A percentile compares a stretch with the other conserved stretches of the same genome.
These are phyloP conservation scores for Drymodes brunneopygia DNA, from an alignment of 2,113 vertebrate species.

Conservation along the genomic window DNA sequence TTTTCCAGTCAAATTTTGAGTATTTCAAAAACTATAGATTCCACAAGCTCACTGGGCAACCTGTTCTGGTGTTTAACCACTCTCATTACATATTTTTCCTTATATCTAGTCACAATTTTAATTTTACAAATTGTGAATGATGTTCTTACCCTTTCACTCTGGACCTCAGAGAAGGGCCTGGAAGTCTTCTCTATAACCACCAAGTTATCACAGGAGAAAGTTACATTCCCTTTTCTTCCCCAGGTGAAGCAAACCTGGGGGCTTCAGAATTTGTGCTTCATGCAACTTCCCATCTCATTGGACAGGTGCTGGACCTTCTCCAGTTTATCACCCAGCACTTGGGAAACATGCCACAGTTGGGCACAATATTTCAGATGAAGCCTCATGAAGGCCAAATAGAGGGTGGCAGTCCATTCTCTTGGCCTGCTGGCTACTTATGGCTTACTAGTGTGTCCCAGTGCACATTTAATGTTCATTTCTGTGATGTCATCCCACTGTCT, in stretches of 20 bases:
- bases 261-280: neutral
- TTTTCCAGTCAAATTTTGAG: neutral
- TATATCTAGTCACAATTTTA: neutral
- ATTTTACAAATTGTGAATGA: neutral
- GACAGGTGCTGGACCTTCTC: neutral
- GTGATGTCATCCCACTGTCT: neutral
- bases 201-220: neutral
- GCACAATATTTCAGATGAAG: neutral
- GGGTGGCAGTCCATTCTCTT: neutral
- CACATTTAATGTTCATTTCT: accelerated
- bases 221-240: neutral
- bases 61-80: neutral
- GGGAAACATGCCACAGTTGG: neutral
- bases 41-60: neutral
- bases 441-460: too few relatives aligned
- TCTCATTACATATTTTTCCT: neutral
- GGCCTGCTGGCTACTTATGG: neutral
- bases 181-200: neutral
- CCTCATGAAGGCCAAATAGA: neutral
- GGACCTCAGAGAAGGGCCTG: neutral
- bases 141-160: neutral
- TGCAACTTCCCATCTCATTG: neutral
- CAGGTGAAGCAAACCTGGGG: neutral
- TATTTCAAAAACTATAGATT: neutral
- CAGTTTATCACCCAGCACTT: neutral